These are phyloP conservation scores for Aricia agestis DNA, from an alignment of 1,140 invertebrate genomes.

Conservation along the genomic window DNA sequence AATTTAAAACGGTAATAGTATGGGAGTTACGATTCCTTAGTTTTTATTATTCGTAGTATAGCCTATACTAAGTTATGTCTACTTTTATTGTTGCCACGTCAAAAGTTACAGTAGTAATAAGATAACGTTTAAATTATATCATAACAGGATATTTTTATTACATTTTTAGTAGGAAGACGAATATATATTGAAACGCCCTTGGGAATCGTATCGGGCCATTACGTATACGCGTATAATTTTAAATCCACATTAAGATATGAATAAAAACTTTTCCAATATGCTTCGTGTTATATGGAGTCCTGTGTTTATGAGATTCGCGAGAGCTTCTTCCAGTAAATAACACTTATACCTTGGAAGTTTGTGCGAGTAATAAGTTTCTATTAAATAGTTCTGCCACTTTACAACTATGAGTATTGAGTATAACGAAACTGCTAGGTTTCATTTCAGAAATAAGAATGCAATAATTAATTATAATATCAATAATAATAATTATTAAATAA, in stretches of 20 bases:
- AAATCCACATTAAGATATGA: constrained; percentile 1
- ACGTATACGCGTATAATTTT: constrained; percentile 10
- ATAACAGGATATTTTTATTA: constrained; percentile 5
- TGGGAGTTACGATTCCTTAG: too few relatives aligned
- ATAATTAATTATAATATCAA: too few relatives aligned
- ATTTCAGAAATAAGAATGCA: too few relatives aligned
- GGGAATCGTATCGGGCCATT: neutral
- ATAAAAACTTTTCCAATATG: neutral
- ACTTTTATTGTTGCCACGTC: neutral
- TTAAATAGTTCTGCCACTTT: neutral
- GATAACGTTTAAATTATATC: neutral
- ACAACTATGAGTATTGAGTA: neutral
- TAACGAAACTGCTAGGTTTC: neutral
- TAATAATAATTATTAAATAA: too few relatives aligned
- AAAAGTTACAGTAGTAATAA: neutral
- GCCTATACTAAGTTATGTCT: too few relatives aligned
- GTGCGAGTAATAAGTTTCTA: neutral
- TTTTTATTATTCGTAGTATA: too few relatives aligned
- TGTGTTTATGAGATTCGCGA: neutral
- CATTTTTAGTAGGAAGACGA: constrained; percentile 6
- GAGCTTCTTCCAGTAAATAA: neutral
- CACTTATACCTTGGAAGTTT: neutral
- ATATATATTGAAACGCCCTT: constrained; percentile 9
- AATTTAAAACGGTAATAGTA: too few relatives aligned
- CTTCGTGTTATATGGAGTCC: neutral